Evolutionary conservation across 2,888 invertebrate genomes (phyloP).

Genomic region (Mimas tiliae): DNA sequence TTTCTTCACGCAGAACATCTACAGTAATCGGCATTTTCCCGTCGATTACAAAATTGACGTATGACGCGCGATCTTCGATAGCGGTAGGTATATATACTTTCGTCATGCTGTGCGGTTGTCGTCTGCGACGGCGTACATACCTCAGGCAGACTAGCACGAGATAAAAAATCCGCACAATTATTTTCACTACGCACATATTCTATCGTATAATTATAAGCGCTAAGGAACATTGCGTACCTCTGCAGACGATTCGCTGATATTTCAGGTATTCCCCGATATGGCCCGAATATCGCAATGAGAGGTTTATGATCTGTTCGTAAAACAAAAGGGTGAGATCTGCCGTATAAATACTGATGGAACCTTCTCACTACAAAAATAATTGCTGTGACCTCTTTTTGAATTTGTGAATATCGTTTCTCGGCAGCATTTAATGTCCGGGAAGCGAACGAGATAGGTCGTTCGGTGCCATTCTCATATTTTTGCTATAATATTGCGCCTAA

Average conservation of each 20-base stretch:
- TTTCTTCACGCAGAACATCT: too few species aligned
- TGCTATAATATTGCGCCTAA: constrained; percentile 39
- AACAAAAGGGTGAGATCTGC: constrained; percentile 30
- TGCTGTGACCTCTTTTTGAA: constrained; percentile 37
- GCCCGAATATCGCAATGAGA: constrained; percentile 34
- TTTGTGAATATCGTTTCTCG: too few species aligned
- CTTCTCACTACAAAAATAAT: constrained; percentile 34
- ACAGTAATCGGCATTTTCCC: too few species aligned
- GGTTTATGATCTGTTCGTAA: constrained; percentile 33
- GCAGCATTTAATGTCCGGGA: constrained; percentile 37
- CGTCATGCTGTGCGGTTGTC: too few species aligned
- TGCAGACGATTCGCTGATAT: too few species aligned
- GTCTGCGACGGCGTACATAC: too few species aligned
- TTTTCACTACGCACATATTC: constrained; percentile 27
- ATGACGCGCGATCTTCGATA: neutral
- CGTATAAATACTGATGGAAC: constrained; percentile 34
- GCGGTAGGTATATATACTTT: too few species aligned
- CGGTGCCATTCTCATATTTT: constrained; percentile 29
- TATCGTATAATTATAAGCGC: constrained; percentile 35
- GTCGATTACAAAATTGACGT: too few species aligned
- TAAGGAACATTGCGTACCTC: constrained; percentile 36
- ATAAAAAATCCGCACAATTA: constrained; percentile 29
- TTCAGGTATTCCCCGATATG: constrained; percentile 35
- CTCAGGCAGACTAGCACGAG: constrained; percentile 18
- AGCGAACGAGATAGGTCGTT: constrained; percentile 37